Conservation (phyloP, 2,797 vertebrate species). For the Balearica regulorum region DNA sequence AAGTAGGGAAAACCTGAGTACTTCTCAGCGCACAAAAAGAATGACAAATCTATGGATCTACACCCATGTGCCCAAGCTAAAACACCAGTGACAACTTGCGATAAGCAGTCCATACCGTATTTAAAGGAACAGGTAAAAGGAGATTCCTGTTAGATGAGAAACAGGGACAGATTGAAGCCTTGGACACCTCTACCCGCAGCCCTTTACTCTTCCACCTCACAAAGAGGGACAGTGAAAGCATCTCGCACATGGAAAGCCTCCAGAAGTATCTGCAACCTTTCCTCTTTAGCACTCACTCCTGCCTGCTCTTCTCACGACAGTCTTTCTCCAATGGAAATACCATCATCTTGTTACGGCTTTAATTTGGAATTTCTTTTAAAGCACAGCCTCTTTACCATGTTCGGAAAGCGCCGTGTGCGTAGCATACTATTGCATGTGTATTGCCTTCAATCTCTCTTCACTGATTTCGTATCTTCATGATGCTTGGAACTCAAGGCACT, state of each 20-base stretch:
- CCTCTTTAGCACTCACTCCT: neutral
- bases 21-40: neutral
- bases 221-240: neutral
- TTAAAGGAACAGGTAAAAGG: neutral
- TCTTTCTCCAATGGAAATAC: neutral
- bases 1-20: neutral
- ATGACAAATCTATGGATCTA: neutral
- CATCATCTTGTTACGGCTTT: neutral
- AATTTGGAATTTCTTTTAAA: neutral
- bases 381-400: neutral
- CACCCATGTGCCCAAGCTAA: neutral
- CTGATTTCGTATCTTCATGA: fast-evolving
- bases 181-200: neutral
- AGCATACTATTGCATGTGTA: neutral
- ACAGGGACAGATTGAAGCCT: neutral
- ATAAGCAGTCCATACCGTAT: neutral
- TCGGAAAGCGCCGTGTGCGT: neutral
- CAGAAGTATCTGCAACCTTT: neutral
- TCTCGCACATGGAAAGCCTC: neutral
- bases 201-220: neutral
- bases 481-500: neutral
- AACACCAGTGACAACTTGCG: fast-evolving
- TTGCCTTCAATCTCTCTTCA: neutral
- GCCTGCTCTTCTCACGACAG: neutral
- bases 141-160: neutral